Evolutionary conservation across 2,113 vertebrate species (phyloP), one percentile per base, ranked within the genome.

Genomic region (Sebastes schlegelii): DNA sequence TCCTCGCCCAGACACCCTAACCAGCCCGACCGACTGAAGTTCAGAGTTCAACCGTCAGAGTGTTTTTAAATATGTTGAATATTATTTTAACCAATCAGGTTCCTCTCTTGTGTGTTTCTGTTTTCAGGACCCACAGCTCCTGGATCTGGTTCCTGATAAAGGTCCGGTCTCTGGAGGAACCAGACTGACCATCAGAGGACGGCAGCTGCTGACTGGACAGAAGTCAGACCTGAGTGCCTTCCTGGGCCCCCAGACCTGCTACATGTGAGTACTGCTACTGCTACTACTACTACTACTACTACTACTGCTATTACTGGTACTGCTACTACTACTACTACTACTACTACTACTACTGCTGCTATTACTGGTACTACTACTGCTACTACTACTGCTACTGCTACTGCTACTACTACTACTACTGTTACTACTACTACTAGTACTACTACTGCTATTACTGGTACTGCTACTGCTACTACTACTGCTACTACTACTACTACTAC

Each of bases 101-200:
- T n/a, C 10, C 9, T 8, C 64, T 67, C 46, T 34, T 75, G 8
- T 13, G 21, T 17, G 19, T 49, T 13, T 66, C 80, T 84, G 40
- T 80, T 12, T 61, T 46, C 76, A 97, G 97, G 95, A 98, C 81
- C 97, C 97, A 0, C 69, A 89, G 52, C 91, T 97, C 61, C 78
- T 86, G 43, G 85, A 73, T 21, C 90, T 98, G 73, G 90, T 93
- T 57, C 97, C 97, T 3, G 84, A 84, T 34, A 92, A 89, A 89
- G 97, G 97, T 13, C 97, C 97, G 0, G 86, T 96, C 77, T 96
- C 96, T 2, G 97, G 97, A 1, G 97, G 97, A 61, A 97, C 96
- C 9, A 75, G 82, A 23, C 82, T 98, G 65, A 97, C 96, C 14
- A 94, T 98, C 74, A 91, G 87, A 2, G 97, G 97, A 6, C 84